phyloP scores from a whole-genome alignment of 2,113 vertebrate genomes.

The Telmatochromis sp. region DNA sequence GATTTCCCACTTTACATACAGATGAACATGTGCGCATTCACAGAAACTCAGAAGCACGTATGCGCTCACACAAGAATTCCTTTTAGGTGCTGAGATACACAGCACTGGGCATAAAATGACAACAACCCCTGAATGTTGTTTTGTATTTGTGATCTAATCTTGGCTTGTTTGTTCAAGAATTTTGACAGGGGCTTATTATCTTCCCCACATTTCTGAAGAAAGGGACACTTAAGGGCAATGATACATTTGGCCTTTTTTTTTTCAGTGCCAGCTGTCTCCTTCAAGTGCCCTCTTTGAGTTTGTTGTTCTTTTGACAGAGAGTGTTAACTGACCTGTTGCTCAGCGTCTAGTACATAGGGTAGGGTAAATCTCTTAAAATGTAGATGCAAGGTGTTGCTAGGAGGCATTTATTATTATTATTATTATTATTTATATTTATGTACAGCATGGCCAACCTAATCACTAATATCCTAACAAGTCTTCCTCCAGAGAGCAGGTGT shows the following conservation, averaged over 20 bases:
- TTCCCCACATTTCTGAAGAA: neutral
- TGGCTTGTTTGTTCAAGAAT: constrained; percentile 1
- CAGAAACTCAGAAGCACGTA: neutral
- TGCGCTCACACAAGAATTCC: neutral
- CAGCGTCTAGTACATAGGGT: neutral
- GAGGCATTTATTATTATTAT: neutral
- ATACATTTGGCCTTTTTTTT: neutral
- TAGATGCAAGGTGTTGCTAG: neutral
- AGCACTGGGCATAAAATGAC: neutral
- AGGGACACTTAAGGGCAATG: neutral
- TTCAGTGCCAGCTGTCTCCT: neutral
- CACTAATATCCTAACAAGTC: neutral
- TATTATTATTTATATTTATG: neutral
- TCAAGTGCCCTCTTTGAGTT: neutral
- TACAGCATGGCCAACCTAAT: neutral
- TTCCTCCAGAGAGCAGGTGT: neutral
- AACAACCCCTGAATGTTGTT: neutral
- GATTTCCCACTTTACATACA: constrained; percentile 26
- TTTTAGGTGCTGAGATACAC: neutral
- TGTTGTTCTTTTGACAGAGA: neutral
- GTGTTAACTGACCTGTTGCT: neutral
- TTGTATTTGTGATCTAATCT: neutral
- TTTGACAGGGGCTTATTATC: constrained; percentile 12
- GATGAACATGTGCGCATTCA: neutral
- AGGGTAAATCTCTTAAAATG: neutral